Percentiles rank a stretch among this genome's conserved stretches.
phyloP scores from a whole-genome alignment of 92 coral and sea anemone species.

The Umimayanthus chanpuru region DNA sequence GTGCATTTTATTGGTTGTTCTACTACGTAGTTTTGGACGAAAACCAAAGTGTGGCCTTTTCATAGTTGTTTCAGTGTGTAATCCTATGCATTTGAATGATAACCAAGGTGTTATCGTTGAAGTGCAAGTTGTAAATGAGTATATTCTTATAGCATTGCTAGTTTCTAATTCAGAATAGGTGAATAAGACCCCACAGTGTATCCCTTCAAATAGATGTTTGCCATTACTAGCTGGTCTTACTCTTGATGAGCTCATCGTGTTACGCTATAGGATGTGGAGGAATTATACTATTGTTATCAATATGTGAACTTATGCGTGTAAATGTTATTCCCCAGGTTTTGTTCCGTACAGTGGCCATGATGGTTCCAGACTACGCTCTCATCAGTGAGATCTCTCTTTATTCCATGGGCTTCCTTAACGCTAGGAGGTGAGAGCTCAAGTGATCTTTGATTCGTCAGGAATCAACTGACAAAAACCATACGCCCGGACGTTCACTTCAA shows the following conservation, averaged over 20 bases:
- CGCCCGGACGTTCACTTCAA: neutral
- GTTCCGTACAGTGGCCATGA: constrained; percentile 98
- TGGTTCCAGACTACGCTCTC: constrained; percentile 97
- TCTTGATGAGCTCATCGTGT: too few species aligned
- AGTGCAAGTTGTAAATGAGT: neutral
- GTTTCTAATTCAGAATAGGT: neutral
- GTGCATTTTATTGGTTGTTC: neutral
- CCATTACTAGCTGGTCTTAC: too few species aligned
- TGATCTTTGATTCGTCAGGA: neutral
- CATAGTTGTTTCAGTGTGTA: neutral
- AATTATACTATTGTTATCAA: neutral
- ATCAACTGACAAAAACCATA: neutral
- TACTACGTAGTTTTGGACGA: too few species aligned
- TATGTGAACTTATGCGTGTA: neutral
- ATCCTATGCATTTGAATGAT: neutral
- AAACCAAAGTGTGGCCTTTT: too few species aligned
- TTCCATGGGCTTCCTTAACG: constrained; percentile 97
- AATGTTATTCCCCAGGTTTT: constrained; percentile 66
- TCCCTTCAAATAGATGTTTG: neutral
- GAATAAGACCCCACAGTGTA: neutral
- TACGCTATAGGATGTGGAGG: too few species aligned
- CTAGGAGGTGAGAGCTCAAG: constrained; percentile 73
- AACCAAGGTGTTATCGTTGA: too few species aligned
- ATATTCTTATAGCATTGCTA: neutral
- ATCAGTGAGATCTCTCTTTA: constrained; percentile 97